Evolutionary conservation across 2,888 invertebrate species (phyloP).

Genomic region (Acrobasis repandana): DNA sequence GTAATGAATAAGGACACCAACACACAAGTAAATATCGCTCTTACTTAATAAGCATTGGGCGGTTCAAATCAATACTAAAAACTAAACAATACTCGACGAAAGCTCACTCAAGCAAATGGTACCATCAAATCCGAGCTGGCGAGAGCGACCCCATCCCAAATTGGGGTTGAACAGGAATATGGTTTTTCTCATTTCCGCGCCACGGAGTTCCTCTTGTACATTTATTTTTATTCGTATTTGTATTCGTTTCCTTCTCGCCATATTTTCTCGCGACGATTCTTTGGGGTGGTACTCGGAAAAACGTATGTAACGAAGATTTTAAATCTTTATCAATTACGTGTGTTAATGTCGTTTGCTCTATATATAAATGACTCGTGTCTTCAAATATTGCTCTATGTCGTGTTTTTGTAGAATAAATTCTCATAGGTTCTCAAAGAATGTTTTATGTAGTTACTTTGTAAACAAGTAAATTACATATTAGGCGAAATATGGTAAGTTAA

Average conservation of each 20-base stretch:
- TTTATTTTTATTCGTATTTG: slow-evolving; percentile 79
- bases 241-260: slow-evolving; percentile 76
- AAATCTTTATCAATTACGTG: background rate
- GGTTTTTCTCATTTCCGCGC: slow-evolving; percentile 73
- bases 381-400: no score
- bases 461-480: no score
- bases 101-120: slow-evolving; percentile 14
- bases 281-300: slow-evolving; percentile 34
- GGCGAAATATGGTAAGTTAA: no score
- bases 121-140: slow-evolving; percentile 10
- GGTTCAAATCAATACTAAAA: background rate
- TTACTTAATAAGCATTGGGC: no score
- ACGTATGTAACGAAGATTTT: slow-evolving; percentile 28
- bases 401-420: no score
- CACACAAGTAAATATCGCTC: no score
- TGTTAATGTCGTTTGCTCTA: background rate
- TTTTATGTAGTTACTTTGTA: no score
- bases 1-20: no score
- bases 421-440: no score
- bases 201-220: slow-evolving; percentile 64
- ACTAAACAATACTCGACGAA: slow-evolving; percentile 5
- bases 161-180: slow-evolving; percentile 62
- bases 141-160: slow-evolving; percentile 44
- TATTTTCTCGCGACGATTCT: slow-evolving; percentile 72
- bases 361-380: no score